These are phyloP conservation scores for Leucozona laternaria DNA, from an alignment of 2,888 invertebrate species.

Conservation along the genomic window DNA sequence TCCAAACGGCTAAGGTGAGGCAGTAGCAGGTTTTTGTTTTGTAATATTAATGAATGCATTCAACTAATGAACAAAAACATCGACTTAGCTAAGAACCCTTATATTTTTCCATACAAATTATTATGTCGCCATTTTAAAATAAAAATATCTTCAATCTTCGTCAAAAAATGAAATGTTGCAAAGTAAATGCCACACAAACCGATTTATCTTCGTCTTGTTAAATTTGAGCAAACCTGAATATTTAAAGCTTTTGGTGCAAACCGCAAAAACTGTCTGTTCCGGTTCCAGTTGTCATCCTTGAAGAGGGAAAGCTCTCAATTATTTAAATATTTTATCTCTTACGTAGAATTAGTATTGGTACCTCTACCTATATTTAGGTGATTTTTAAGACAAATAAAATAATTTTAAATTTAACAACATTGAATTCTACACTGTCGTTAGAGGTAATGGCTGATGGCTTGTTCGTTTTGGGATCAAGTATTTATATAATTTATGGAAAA, in stretches of 20 bases:
- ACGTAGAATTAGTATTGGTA: not conserved
- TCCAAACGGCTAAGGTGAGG: too few species aligned
- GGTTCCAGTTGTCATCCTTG: not conserved
- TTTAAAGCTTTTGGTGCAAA: not conserved
- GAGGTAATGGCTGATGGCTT: too few species aligned
- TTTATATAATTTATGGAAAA: not conserved
- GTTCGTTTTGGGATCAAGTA: not conserved
- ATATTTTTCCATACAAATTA: too few species aligned
- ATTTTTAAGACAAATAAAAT: not conserved
- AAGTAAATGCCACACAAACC: not conserved
- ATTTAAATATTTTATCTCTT: not conserved
- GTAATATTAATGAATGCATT: too few species aligned
- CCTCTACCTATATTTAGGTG: not conserved
- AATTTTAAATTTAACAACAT: not conserved
- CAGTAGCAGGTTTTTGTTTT: too few species aligned
- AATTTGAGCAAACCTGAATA: not conserved
- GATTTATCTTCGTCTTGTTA: conserved; percentile 6
- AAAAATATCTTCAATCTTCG: not conserved
- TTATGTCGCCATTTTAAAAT: not conserved
- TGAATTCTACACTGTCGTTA: not conserved
- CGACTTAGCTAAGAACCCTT: too few species aligned
- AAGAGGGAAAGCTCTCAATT: not conserved
- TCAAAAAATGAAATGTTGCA: not conserved
- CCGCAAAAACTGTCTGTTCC: not conserved
- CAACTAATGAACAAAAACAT: too few species aligned